Percentiles rank a stretch among this genome's conserved stretches.
phyloP scores from a whole-genome alignment of 2,888 invertebrate genomes.

The Phaedon cochleariae region DNA sequence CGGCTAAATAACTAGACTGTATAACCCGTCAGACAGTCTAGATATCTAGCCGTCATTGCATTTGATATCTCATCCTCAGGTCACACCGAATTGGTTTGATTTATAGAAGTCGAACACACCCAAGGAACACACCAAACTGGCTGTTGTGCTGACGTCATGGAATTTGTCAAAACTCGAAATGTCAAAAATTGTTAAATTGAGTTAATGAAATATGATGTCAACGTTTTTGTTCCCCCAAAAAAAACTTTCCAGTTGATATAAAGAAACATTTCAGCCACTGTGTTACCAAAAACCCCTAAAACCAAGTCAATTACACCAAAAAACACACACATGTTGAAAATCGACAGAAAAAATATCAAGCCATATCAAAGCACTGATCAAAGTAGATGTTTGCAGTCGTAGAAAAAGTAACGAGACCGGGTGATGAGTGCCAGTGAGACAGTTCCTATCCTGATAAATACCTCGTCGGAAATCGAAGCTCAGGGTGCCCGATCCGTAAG shows the following conservation, averaged over 20 bases:
- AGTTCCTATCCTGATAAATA: constrained; percentile 59
- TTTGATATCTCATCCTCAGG: too few species aligned
- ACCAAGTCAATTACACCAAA: constrained; percentile 46
- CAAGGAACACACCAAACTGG: too few species aligned
- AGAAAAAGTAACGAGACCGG: constrained; percentile 35
- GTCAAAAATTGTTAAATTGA: neutral
- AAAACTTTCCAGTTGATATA: constrained; percentile 32
- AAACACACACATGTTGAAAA: constrained; percentile 24
- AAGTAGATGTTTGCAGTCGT: constrained; percentile 35
- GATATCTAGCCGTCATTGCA: too few species aligned
- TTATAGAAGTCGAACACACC: too few species aligned
- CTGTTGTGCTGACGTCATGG: neutral
- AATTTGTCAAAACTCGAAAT: too few species aligned
- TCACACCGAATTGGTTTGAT: too few species aligned
- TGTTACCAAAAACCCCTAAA: constrained; percentile 30
- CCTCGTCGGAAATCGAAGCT: constrained; percentile 54
- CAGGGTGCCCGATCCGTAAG: constrained; percentile 53
- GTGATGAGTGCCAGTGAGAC: constrained; percentile 61
- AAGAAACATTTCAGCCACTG: constrained; percentile 29
- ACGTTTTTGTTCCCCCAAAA: constrained; percentile 36
- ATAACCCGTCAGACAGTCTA: too few species aligned
- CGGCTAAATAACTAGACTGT: too few species aligned
- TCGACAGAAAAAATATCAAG: constrained; percentile 12
- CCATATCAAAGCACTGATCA: too few species aligned
- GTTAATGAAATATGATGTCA: constrained; percentile 36